Conservation (phyloP, 2,888 invertebrate species). For the Agrenia bidenticulata region DNA sequence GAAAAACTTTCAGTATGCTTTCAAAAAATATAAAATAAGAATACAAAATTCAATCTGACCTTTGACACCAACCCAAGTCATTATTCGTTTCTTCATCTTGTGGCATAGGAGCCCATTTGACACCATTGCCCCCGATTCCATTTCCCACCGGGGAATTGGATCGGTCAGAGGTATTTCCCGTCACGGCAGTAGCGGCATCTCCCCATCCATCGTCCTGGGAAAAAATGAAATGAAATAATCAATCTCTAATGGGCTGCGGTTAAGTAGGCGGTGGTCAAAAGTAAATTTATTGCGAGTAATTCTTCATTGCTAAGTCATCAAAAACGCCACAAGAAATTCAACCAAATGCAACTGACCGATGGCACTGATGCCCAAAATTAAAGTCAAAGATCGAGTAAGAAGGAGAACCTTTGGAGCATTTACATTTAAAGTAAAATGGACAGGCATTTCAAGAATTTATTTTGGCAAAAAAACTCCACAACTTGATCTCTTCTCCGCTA, state of each 20-base stretch:
- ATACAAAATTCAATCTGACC: constrained; percentile 44
- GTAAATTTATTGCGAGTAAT: no score
- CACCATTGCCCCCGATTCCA: constrained; percentile 38
- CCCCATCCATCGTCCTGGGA: constrained; percentile 96
- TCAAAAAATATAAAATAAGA: no score
- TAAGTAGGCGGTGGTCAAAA: no score
- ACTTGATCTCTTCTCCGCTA: neutral
- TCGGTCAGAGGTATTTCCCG: constrained; percentile 94
- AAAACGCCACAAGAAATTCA: no score
- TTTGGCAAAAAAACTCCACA: no score
- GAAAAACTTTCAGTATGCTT: no score
- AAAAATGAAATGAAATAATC: no score
- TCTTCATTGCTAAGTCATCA: no score
- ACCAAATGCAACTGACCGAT: no score
- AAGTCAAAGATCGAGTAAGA: no score
- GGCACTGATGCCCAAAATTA: no score
- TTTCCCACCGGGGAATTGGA: constrained; percentile 68
- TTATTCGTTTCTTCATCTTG: constrained; percentile 41
- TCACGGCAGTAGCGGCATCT: constrained; percentile 96
- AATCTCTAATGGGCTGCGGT: no score
- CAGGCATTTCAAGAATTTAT: neutral
- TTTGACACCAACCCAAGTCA: constrained; percentile 49
- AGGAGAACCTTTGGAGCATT: neutral
- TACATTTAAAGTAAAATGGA: neutral
- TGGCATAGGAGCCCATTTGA: constrained; percentile 50